Base-by-base conservation (phyloP, 2,888 invertebrate genomes). In the Biston stratarius region DNA sequence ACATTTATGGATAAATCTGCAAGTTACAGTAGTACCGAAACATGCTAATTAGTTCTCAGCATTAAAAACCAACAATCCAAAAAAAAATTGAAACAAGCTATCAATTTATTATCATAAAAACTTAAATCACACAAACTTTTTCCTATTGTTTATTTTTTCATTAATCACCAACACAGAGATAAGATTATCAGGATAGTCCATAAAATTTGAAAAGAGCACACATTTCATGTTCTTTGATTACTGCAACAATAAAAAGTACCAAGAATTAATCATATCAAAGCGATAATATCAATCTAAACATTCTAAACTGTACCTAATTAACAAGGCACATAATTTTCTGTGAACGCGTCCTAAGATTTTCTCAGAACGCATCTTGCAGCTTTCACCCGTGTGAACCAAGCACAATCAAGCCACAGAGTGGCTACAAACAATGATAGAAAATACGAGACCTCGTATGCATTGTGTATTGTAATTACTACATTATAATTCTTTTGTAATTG, bases 311-410 rank as follows among this genome's bases (percentile, higher is more conserved):
- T 61, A 60, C 52, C n/a, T 66, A 69, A 59, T 59, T 65, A 61
- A 69, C 60, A 59, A 52, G 55, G 53, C 64, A 68, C 48, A 69
- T 60, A 42, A 11, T 58, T 56, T 33, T 47, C n/a, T 79, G 74
- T 74, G 74, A 72, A 75, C 73, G 74, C 72, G 72, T 72, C 76
- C 69, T 75, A 71, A 70, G 69, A 72, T 76, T 74, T 77, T 80
- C 76, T 64, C 52, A 64, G 33, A 61, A 61, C 53, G 24, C 67
- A 74, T 80, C 73, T 75, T 77, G 63, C 69, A 53, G 77, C 84
- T 84, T 82, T 84, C 84, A 77, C 79, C 73, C 74, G 75, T 79
- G 80, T 76, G 80, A 80, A 81, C 77, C 63, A 59, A 67, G 58
- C 75, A 81, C 81, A 80, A 80, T 83, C 61, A 33, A 24, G 75